Conservation (phyloP, 2,888 invertebrate genomes). For the Eremobia ochroleuca region DNA sequence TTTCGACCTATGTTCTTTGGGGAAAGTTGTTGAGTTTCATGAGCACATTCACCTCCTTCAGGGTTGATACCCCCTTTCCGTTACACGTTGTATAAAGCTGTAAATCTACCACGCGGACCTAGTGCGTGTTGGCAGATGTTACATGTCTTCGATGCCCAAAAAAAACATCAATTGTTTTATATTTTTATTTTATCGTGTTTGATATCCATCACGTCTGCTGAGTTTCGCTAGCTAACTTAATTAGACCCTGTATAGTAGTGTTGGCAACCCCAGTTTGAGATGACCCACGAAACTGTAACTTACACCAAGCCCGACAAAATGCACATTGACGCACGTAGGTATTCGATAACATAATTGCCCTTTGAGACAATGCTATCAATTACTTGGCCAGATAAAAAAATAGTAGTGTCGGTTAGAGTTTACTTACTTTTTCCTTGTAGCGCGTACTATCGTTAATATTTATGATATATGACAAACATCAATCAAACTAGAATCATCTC, state of each 20-base stretch:
- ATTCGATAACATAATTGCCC: constrained; percentile 76
- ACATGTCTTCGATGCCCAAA: too few relatives aligned
- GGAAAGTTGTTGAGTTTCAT: too few relatives aligned
- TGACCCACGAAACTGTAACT: constrained; percentile 28
- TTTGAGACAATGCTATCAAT: constrained; percentile 77
- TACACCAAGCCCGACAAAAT: constrained; percentile 43
- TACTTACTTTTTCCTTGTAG: constrained; percentile 57
- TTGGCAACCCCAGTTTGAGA: not conserved
- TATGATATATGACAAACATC: constrained; percentile 54
- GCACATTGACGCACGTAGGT: constrained; percentile 73
- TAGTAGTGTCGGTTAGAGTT: constrained; percentile 50
- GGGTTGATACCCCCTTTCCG: too few relatives aligned
- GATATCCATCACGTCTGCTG: not conserved
- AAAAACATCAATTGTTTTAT: too few relatives aligned
- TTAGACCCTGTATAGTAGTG: not conserved
- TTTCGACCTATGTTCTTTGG: too few relatives aligned
- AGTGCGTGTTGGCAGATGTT: too few relatives aligned
- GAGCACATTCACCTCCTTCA: too few relatives aligned
- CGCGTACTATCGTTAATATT: constrained; percentile 45
- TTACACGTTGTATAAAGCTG: too few relatives aligned
- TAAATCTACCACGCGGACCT: too few relatives aligned
- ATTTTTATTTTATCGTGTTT: not conserved
- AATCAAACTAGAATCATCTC: constrained; percentile 50
- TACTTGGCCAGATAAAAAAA: constrained; percentile 70
- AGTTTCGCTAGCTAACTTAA: not conserved